A percentile compares a stretch with the other conserved stretches of the same genome.
These are phyloP conservation scores for Sturnus vulgaris DNA, from an alignment of 2,113 vertebrate genomes.

Conservation along the genomic window DNA sequence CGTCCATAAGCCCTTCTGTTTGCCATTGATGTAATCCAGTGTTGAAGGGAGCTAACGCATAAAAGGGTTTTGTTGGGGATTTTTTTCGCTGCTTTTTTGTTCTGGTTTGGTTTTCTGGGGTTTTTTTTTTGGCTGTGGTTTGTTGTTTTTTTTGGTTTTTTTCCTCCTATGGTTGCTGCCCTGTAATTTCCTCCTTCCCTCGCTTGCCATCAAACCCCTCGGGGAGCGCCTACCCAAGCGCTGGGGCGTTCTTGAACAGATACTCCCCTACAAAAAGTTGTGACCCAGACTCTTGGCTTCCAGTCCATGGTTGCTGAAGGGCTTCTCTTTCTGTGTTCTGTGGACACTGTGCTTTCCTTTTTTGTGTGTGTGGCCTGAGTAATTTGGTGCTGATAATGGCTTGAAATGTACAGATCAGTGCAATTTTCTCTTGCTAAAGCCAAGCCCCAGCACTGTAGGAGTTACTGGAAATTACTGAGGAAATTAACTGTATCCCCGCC, in stretches of 20 bases:
- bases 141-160: background rate
- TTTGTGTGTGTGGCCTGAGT: too few relatives aligned
- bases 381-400: background rate
- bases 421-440: background rate
- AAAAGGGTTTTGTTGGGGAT: background rate
- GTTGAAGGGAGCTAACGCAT: background rate
- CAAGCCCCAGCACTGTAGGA: too few relatives aligned
- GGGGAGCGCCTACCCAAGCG: too few relatives aligned
- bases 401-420: background rate
- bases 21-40: background rate
- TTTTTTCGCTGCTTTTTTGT: background rate
- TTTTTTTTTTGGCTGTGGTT: background rate
- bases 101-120: background rate
- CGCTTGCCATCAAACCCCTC: accelerated
- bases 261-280: background rate
- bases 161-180: accelerated
- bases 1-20: background rate
- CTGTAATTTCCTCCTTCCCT: background rate
- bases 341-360: background rate
- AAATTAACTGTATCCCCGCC: background rate
- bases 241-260: background rate
- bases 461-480: background rate
- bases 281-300: background rate
- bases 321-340: background rate
- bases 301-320: background rate